Base-by-base conservation (phyloP, 2,113 vertebrate species). In the Mesocricetus auratus region DNA sequence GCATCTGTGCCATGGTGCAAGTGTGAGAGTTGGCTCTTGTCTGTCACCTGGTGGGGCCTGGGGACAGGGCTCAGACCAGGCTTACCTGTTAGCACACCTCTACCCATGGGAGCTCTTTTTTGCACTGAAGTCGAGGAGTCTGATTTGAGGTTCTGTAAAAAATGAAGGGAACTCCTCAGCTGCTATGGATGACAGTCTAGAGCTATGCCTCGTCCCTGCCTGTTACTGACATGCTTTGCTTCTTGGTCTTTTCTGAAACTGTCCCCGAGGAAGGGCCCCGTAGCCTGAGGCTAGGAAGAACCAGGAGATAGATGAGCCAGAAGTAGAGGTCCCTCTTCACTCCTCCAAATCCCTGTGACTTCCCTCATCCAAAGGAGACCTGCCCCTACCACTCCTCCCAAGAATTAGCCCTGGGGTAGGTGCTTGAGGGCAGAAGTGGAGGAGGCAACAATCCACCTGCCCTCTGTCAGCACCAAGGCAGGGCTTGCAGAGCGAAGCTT, bases 281-380 rank as follows among this genome's bases (percentile, higher is more conserved):
- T 92, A 31, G 62, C 26, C 1, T 89, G 96, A 94, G 66, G 71
- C 71, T 50, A 68, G 87, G 78, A 93, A 64, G 92, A 79, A 31
- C 42, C 45, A 12, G 86, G 50, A 94, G 78, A 73, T 64, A 60
- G 45, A 56, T 16, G 74, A 87, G n/a, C 45, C 86, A 36, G 24
- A 69, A 6, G 2, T 12, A 29, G 0, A 83, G 91, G 77, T 79
- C 86, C 66, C 7, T 1, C 3, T 39, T 26, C 62, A 19, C 47
- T 9, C 6, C 5, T 2, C 29, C 12, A 31, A 29, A 7, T 17
- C 21, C 36, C 89, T n/a, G 66, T 39, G 6, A 77, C 53, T 88
- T 94, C 56, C 69, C 77, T 73, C 69, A 31, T 73, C 42, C 5
- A 13, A 64, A 90, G 87, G 64, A 9, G 1, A n/a, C 22, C 2